These are phyloP conservation scores for Polypedilum pembai DNA, from an alignment of 1,140 invertebrate genomes.

Conservation along the genomic window DNA sequence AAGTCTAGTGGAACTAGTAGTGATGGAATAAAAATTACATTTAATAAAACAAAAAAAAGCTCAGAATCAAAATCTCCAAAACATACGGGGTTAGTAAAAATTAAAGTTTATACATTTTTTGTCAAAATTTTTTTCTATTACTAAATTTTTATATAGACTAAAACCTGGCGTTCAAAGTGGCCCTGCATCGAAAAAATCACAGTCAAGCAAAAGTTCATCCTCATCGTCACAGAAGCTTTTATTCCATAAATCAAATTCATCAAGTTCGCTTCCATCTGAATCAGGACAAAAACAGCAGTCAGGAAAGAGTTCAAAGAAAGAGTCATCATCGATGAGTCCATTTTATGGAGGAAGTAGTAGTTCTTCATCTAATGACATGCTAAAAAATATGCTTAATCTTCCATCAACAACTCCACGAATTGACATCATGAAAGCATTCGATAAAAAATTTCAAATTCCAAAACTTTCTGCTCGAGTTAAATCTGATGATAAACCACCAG, in stretches of 20 bases:
- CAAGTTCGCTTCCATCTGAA: not conserved
- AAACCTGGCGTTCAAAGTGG: constrained; percentile 56
- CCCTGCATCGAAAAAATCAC: constrained; percentile 55
- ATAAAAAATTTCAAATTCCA: constrained; percentile 80
- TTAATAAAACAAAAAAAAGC: constrained; percentile 70
- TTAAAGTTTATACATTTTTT: not conserved
- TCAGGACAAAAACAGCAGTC: not conserved
- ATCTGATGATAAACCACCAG: constrained; percentile 37
- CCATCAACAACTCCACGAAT: constrained; percentile 44
- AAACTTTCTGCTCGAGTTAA: constrained; percentile 58
- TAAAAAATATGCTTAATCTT: constrained; percentile 40
- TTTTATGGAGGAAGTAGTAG: too few relatives aligned
- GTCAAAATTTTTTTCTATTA: not conserved
- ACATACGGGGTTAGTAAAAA: constrained; percentile 50
- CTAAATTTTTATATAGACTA: not conserved
- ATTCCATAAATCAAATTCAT: constrained; percentile 29
- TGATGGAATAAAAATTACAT: constrained; percentile 81
- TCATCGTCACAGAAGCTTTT: constrained; percentile 15
- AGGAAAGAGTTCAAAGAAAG: constrained; percentile 30
- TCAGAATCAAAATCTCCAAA: constrained; percentile 47
- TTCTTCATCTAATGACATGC: constrained; percentile 39
- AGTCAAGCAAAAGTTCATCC: not conserved
- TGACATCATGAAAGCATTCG: constrained; percentile 68
- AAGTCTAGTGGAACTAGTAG: constrained; percentile 57
- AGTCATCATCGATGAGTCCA: constrained; percentile 32